Evolutionary conservation across 2,888 invertebrate genomes (phyloP), one percentile per base, ranked within the genome.

Genomic region (Dexiosoma caninum): DNA sequence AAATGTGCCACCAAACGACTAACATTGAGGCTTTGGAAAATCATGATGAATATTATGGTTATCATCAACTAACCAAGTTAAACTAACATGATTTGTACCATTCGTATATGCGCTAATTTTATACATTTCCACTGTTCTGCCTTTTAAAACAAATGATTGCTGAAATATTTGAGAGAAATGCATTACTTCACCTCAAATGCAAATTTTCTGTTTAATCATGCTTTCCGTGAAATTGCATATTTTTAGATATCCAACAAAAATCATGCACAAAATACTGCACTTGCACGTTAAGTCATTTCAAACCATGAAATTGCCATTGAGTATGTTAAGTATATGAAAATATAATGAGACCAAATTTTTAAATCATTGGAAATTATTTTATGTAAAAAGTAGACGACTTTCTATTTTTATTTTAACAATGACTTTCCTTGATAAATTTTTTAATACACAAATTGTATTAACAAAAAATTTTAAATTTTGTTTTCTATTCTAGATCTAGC

Each of bases 31-130:
- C 3, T 30, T 27, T 27, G 10, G 30, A 67, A 60, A 59, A 74
- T 62, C 30, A 60, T 59, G 51, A 78, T 60, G 59, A 62, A 60
- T 42, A 32, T 37, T 53, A 60, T 59, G 42, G 72, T 60, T 42
- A 62, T 66, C 49, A 32, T 37, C 60, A 9, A 35, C 1, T 14
- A 23, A 14, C 49, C 3, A 27, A 57, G 46, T 53, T 44, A 44
- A 23, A 51, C 46, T 35, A 44, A 44, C 23, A 57, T 59, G 21
- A 49, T 51, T 49, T 72, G 42, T 59, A 57, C 32, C 35, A 19
- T 23, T 42, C n/a, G 32, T 27, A 16, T 21, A 10, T 59, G 40
- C 40, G 49, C n/a, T 46, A 44, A 42, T 42, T 60, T 42, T 42
- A 21, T 40, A 51, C 8, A 21, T 19, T 37, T 57, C 30, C 23